These are phyloP conservation scores for Tenthredo amoena DNA, from an alignment of 2,888 invertebrate species.

Conservation along the genomic window DNA sequence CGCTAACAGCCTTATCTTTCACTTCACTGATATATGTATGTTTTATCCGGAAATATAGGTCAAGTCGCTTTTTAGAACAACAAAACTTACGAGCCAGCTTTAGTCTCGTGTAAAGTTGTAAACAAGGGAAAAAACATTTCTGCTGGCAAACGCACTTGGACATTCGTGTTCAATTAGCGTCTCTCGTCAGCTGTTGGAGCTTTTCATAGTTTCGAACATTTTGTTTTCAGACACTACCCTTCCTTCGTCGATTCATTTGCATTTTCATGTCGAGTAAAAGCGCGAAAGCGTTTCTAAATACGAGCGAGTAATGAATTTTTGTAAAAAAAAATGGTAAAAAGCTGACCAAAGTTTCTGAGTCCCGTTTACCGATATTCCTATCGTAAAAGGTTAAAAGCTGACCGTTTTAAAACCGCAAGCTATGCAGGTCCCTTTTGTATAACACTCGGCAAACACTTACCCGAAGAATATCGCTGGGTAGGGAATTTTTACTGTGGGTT, in stretches of 20 bases:
- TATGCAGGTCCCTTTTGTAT: neutral
- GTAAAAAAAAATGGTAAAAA: neutral
- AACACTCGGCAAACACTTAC: neutral
- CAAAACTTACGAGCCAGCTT: neutral
- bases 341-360: neutral
- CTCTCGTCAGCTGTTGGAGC: neutral
- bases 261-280: neutral
- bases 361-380: neutral
- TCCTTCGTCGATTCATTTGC: neutral
- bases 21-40: neutral
- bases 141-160: neutral
- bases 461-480: neutral
- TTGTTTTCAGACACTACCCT: neutral
- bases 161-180: neutral
- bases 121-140: neutral
- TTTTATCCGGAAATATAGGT: neutral
- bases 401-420: slow-evolving; percentile 2
- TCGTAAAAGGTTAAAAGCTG: neutral
- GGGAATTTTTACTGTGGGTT: neutral
- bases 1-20: neutral
- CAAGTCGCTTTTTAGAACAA: neutral
- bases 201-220: neutral
- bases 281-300: neutral
- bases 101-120: neutral
- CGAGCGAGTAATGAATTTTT: neutral